phyloP scores from a whole-genome alignment of 2,113 vertebrate species.

The Solenodon paradoxus region DNA sequence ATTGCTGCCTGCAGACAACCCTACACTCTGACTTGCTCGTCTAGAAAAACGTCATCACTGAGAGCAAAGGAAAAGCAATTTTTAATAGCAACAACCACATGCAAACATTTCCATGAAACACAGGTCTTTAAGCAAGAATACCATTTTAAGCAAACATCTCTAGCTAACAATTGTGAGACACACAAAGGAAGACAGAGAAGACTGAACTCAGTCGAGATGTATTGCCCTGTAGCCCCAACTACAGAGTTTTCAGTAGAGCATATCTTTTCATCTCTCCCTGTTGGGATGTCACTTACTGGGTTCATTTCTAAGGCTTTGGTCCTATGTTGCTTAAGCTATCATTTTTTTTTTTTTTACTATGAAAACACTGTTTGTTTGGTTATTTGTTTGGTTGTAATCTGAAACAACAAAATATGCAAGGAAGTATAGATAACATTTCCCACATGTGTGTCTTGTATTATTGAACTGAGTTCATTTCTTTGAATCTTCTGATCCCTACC shows the following conservation, averaged over 20 bases:
- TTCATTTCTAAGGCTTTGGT: not conserved
- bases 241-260: constrained; percentile 37
- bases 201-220: constrained; percentile 16
- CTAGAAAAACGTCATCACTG: constrained; percentile 8
- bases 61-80: constrained; percentile 24
- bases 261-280: not conserved
- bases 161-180: constrained; percentile 32
- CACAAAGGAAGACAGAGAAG: constrained; percentile 41
- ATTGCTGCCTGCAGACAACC: not conserved
- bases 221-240: constrained; percentile 48
- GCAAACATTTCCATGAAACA: not conserved
- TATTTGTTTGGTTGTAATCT: not conserved
- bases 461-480: not conserved
- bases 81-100: not conserved
- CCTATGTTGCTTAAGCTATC: not conserved
- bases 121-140: constrained; percentile 44
- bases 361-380: not conserved
- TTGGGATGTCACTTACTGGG: not conserved
- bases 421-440: not conserved
- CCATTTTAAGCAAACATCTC: not conserved
- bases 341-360: not conserved
- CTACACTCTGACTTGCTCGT: not conserved
- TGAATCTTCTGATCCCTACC: not conserved
- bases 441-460: not conserved
- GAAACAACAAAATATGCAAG: not conserved